Evolutionary conservation across 2,888 invertebrate genomes (phyloP).

Genomic region (Gasteruption jaculator): DNA sequence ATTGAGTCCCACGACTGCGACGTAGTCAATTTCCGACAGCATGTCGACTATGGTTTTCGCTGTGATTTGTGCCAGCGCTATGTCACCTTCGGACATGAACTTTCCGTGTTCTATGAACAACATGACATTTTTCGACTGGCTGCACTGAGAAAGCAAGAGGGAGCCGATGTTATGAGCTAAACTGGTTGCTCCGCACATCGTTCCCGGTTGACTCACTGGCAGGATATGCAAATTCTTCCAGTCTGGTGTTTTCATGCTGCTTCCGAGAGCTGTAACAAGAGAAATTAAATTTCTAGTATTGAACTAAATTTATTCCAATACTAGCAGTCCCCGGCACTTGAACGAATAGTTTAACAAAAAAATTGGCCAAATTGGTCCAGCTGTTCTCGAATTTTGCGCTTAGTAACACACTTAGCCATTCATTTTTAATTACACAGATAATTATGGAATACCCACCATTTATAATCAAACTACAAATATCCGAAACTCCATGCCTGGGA

Average conservation of each 20-base stretch:
- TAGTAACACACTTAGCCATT: too few relatives aligned
- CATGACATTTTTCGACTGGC: slow-evolving; percentile 41
- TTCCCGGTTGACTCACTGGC: slow-evolving; percentile 39
- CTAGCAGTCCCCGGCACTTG: too few relatives aligned
- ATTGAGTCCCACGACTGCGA: slow-evolving; percentile 42
- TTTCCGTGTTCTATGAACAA: slow-evolving; percentile 41
- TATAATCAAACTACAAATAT: slow-evolving; percentile 39
- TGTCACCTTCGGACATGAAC: slow-evolving; percentile 45
- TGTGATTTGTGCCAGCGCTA: slow-evolving; percentile 42
- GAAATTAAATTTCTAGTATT: slow-evolving; percentile 1
- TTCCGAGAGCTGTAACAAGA: slow-evolving; percentile 33
- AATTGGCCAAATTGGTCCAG: too few relatives aligned
- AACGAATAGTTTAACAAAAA: too few relatives aligned
- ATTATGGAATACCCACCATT: slow-evolving; percentile 29
- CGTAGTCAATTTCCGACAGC: slow-evolving; percentile 42
- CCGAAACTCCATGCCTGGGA: slow-evolving; percentile 26
- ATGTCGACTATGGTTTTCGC: slow-evolving; percentile 47
- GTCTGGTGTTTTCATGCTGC: slow-evolving; percentile 34
- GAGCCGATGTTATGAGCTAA: slow-evolving; percentile 44
- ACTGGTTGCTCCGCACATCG: slow-evolving; percentile 46
- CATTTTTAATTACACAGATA: background rate
- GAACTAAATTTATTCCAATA: too few relatives aligned
- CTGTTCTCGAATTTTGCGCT: too few relatives aligned
- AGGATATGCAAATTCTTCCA: slow-evolving; percentile 46
- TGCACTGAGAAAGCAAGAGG: slow-evolving; percentile 42